Percentiles rank a stretch among this genome's conserved stretches.
These are phyloP conservation scores for Microtus montanus DNA, from an alignment of 2,113 vertebrate species.

Conservation along the genomic window DNA sequence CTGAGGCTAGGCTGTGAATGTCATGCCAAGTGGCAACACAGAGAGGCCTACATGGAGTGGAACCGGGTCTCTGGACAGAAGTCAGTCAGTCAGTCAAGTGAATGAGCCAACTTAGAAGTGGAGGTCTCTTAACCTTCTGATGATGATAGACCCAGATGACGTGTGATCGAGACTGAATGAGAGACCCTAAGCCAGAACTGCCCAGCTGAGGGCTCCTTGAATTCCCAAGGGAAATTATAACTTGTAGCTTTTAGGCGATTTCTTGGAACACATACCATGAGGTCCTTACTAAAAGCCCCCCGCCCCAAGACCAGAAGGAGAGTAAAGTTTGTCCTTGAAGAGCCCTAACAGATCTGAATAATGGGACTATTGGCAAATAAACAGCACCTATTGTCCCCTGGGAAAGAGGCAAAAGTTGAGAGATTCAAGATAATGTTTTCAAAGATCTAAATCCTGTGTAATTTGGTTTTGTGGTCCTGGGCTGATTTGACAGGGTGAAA, in stretches of 20 bases:
- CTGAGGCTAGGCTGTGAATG: not conserved
- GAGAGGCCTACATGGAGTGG: not conserved
- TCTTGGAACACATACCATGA: not conserved
- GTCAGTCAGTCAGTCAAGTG: not conserved
- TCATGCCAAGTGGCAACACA: not conserved
- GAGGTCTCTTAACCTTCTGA: not conserved
- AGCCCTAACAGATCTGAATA: not conserved
- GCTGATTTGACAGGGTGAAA: not conserved
- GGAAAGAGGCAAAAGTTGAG: not conserved
- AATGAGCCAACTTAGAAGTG: too few species aligned
- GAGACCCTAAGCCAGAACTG: not conserved
- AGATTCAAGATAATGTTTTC: not conserved
- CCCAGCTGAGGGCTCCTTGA: not conserved
- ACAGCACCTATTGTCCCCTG: not conserved
- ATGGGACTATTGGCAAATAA: not conserved
- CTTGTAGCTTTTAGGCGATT: not conserved
- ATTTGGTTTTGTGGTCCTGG: not conserved
- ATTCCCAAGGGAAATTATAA: not conserved
- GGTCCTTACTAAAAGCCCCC: not conserved
- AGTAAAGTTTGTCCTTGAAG: not conserved
- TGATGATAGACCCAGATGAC: not conserved
- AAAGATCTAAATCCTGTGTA: not conserved
- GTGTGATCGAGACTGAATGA: rapidly evolving
- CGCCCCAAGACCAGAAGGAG: not conserved
- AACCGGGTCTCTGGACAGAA: not conserved